These are phyloP conservation scores for Eristalis pertinax DNA, from an alignment of 2,888 invertebrate species.

Conservation along the genomic window DNA sequence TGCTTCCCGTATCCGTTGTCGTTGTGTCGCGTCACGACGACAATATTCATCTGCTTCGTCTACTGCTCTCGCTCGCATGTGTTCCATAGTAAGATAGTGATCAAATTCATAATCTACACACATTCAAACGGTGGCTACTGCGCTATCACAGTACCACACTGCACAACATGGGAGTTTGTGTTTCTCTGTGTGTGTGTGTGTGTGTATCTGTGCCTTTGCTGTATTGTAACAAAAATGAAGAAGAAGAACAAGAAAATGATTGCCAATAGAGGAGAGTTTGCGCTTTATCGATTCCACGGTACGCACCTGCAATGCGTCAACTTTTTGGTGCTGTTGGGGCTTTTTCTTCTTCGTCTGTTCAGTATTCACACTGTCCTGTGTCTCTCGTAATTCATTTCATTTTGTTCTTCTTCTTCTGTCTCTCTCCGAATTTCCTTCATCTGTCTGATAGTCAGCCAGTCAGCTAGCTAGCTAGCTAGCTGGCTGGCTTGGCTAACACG, in stretches of 20 bases:
- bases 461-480: background rate
- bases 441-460: background rate
- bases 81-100: slow-evolving; percentile 1
- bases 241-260: slow-evolving; percentile 25
- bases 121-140: background rate
- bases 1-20: background rate
- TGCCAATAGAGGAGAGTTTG: slow-evolving; percentile 77
- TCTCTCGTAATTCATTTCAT: background rate
- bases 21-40: slow-evolving; percentile 9
- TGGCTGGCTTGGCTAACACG: no score
- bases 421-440: background rate
- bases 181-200: background rate
- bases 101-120: slow-evolving; percentile 24
- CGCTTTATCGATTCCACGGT: slow-evolving; percentile 88
- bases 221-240: slow-evolving; percentile 35
- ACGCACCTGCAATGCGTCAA: slow-evolving; percentile 94
- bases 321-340: slow-evolving; percentile 73
- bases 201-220: background rate
- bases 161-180: background rate
- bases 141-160: no score
- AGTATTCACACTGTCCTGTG: slow-evolving; percentile 2
- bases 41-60: background rate
- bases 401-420: no score
- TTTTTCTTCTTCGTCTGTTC: slow-evolving; percentile 35
- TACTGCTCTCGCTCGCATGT: slow-evolving; percentile 4